These are phyloP conservation scores for Cavia porcellus DNA, from an alignment of 2,113 vertebrate species.

Conservation along the genomic window DNA sequence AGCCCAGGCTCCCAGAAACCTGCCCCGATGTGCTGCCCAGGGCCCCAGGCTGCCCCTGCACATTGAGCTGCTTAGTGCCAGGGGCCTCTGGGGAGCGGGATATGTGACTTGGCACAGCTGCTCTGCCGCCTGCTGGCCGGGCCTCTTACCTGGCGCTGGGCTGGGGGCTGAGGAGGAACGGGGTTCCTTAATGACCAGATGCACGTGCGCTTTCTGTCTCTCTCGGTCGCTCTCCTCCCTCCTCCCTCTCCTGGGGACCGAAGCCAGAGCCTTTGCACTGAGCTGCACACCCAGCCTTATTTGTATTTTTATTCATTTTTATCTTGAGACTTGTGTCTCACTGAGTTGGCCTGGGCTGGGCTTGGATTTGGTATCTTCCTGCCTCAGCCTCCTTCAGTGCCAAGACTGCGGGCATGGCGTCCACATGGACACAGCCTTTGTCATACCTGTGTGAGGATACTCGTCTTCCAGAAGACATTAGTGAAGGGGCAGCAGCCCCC, in stretches of 20 bases:
- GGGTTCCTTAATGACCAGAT: background rate
- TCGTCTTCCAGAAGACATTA: background rate
- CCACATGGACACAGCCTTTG: background rate
- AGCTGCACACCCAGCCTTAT: background rate
- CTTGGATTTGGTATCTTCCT: background rate
- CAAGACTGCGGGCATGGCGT: background rate
- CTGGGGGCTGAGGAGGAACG: background rate
- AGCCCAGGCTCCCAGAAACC: background rate
- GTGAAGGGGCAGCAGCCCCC: background rate
- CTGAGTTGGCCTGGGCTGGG: background rate
- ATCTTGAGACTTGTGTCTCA: background rate
- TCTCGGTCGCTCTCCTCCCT: too few species aligned
- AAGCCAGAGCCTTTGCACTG: background rate
- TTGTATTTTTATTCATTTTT: background rate
- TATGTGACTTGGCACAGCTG: background rate
- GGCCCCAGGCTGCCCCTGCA: too few species aligned
- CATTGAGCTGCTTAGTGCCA: background rate
- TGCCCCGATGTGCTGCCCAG: too few species aligned
- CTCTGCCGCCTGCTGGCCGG: background rate
- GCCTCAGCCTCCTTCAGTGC: background rate
- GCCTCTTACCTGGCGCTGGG: background rate
- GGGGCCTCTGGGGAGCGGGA: background rate
- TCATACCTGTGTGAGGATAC: fast-evolving
- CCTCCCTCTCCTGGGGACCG: too few species aligned
- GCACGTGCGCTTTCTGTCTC: too few species aligned